Base-by-base conservation (phyloP, 2,113 vertebrate genomes). In the Ammodytes dubius region DNA sequence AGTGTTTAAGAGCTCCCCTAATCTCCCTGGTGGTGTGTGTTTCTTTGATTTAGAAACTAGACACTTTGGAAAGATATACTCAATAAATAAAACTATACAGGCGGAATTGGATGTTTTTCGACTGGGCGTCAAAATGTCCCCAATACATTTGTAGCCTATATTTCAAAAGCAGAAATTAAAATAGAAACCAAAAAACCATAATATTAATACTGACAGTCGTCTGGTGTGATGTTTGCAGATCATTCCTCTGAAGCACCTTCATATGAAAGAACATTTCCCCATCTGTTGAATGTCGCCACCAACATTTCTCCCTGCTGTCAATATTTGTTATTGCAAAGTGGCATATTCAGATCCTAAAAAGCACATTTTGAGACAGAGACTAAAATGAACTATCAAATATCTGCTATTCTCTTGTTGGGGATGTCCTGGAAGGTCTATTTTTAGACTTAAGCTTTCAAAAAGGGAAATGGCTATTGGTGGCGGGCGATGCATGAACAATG, bases 171-270 rank as follows among this genome's bases (percentile, higher is more conserved):
- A 27, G 27, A 27, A 27, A 27, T 27, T 27, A 27, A 27, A 27
- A 27, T 27, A 27, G 27, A 27, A 27, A 27, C 27, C 27, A 27
- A 27, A 27, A 27, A 27, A 27, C 27, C n/a, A 35, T 54, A 66
- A 67, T 40, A 46, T 74, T 67, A 78, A 39, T 27, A 27, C 45
- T 54, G 72, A 77, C 81, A 68, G 63, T 74, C 67, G 79, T 83
- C 57, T 45, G 14, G 12, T 15, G 37, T n/a, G 65, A 80, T 72
- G 50, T 60, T 13, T 46, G 53, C 59, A 35, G 63, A 69, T 74
- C 1, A 52, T 54, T 71, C 5, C 49, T 83, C 56, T 50, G 13
- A 73, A 71, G 67, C 9, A 17, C 14, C 73, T 67, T 59, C 17
- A 65, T 45, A 37, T 56, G 15, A 64, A 42, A 43, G 52, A 59